Evolutionary conservation across 2,888 invertebrate genomes (phyloP), one percentile per base, ranked within the genome.

Genomic region (Lycaena phlaeas): DNA sequence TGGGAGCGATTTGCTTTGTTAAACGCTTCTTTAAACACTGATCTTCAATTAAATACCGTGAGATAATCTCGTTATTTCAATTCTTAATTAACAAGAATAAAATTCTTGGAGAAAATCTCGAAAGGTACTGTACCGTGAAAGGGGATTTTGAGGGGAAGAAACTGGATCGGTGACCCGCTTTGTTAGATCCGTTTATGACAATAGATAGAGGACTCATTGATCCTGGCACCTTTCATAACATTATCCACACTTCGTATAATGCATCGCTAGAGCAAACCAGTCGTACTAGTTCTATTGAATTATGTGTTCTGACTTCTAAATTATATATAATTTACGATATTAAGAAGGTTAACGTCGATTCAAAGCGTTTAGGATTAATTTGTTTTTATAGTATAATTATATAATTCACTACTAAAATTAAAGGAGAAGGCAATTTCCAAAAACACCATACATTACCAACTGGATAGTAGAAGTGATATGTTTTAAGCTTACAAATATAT

Each of bases 61-160:
- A 56, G 61, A 68, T 75, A 71, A 79, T 76, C 74, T 60, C 56
- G 68, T 76, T 75, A 72, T 69, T 66, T 59, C 62, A 64, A 68
- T 70, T 66, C 64, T 63, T 70, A 76, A 76, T 75, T 73, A 75
- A 64, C 62, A 69, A 71, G 68, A 71, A 72, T 68, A 64, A 71
- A 72, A 75, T 69, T 70, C 59, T 68, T 56, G 61, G 61, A 64
- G 51, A 48, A 52, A 62, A 60, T 56, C 58, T 56, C 42, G 50
- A 53, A 52, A 67, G 56, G 60, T 62, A 68, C 54, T 63, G 59
- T 56, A 68, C 64, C 64, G 72, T 69, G 57, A 56, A 52, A 61
- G 46, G 50, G 56, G 69, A 73, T 77, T 73, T 65, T 56, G 53
- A 63, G 68, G 77, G 61, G 60, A n/a, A 52, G 52, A 47, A 48